These are phyloP conservation scores for Acanthis flammea DNA, from an alignment of 2,797 vertebrate species.

Conservation along the genomic window DNA sequence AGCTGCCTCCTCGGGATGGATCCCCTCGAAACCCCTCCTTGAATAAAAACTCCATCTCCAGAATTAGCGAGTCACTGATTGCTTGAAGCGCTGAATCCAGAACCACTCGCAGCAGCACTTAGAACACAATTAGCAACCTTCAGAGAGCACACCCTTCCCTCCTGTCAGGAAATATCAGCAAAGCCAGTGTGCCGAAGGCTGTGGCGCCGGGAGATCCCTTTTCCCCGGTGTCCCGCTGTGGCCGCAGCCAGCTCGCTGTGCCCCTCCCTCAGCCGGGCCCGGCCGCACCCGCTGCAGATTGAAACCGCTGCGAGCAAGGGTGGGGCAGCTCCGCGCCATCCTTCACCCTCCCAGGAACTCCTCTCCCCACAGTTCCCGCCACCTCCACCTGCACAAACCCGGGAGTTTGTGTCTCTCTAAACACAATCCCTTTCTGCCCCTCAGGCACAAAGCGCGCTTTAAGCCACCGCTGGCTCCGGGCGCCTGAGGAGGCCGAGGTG, in stretches of 20 bases:
- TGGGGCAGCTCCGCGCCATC: background rate
- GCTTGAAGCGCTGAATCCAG: rapidly evolving
- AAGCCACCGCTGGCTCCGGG: rapidly evolving
- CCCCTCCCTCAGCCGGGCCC: rapidly evolving
- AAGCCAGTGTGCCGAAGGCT: rapidly evolving
- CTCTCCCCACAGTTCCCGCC: background rate
- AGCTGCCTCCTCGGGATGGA: background rate
- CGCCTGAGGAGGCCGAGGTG: background rate
- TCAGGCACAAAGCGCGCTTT: rapidly evolving
- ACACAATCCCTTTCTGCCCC: rapidly evolving
- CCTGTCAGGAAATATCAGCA: rapidly evolving
- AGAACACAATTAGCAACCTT: background rate
- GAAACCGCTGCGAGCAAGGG: rapidly evolving
- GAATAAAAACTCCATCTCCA: background rate
- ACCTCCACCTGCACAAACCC: background rate
- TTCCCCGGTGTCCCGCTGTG: rapidly evolving
- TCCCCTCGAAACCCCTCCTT: background rate
- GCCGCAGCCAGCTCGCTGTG: rapidly evolving
- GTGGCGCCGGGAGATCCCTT: background rate
- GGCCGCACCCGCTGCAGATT: rapidly evolving
- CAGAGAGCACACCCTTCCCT: background rate
- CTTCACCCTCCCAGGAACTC: background rate
- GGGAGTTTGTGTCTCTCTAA: background rate
- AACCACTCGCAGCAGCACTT: background rate
- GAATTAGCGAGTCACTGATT: background rate